Percentiles rank a stretch among this genome's conserved stretches.
Evolutionary conservation across 2,797 vertebrate genomes (phyloP).

Genomic region (Heliangelus exortis): DNA sequence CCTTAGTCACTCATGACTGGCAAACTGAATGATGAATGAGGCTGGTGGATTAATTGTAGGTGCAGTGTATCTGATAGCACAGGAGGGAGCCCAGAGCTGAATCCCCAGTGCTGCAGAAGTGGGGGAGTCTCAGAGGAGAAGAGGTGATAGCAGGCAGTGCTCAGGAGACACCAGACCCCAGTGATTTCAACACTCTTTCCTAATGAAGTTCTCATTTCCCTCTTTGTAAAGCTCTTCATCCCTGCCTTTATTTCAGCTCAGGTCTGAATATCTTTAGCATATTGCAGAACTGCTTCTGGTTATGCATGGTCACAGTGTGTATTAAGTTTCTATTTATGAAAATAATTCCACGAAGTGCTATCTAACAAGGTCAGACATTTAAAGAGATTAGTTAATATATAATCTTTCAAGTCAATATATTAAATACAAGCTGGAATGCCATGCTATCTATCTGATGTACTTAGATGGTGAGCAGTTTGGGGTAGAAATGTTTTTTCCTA

Average conservation of each 20-base stretch:
- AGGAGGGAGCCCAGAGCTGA: not conserved
- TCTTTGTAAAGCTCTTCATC: not conserved
- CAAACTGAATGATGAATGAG: too few relatives aligned
- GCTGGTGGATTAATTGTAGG: not conserved
- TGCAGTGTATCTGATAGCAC: not conserved
- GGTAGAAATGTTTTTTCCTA: not conserved
- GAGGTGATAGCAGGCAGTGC: not conserved
- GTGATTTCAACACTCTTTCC: not conserved
- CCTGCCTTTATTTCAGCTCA: not conserved
- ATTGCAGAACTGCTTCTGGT: not conserved
- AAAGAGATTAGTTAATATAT: not conserved
- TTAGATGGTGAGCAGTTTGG: not conserved
- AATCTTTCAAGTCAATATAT: not conserved
- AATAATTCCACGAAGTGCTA: not conserved
- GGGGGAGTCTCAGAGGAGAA: fast-evolving
- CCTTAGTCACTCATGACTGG: fast-evolving
- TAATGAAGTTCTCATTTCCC: not conserved
- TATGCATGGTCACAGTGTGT: not conserved
- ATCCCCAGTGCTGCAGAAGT: not conserved
- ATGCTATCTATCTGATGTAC: not conserved
- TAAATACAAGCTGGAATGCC: too few relatives aligned
- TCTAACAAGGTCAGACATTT: not conserved
- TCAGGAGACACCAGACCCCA: not conserved
- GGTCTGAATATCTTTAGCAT: not conserved
- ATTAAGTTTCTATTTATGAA: not conserved